Evolutionary conservation across 2,797 vertebrate species (phyloP).

Genomic region (Myotis vivesi): DNA sequence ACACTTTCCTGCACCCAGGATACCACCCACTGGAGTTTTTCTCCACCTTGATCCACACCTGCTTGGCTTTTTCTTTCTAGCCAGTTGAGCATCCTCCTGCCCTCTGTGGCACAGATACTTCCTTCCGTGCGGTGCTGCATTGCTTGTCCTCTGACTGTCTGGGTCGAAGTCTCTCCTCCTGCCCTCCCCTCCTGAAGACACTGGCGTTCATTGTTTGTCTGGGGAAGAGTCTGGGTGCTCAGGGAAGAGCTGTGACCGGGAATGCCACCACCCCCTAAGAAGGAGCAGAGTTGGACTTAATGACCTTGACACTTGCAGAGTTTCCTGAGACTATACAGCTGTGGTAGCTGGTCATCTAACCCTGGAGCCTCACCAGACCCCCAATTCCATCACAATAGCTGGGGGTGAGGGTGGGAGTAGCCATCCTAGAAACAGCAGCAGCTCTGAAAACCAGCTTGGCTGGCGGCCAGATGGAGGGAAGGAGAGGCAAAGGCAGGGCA

Average conservation of each 20-base stretch:
- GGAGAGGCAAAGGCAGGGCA: constrained; percentile 37
- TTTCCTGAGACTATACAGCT: background rate
- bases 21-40: background rate
- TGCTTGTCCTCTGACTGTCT: background rate
- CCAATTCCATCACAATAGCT: background rate
- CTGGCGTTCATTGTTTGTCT: background rate
- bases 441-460: constrained; percentile 52
- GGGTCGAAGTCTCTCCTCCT: background rate
- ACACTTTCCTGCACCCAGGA: background rate
- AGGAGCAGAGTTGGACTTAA: background rate
- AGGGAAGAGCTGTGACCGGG: background rate
- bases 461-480: constrained; percentile 33
- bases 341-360: background rate
- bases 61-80: background rate
- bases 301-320: background rate
- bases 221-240: background rate
- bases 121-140: accelerated
- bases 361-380: background rate
- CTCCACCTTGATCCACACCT: background rate
- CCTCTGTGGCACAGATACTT: background rate
- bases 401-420: background rate
- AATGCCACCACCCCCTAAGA: background rate
- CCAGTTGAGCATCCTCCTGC: background rate
- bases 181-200: background rate
- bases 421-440: constrained; percentile 10